Evolutionary conservation across 2,888 invertebrate species (phyloP).

Genomic region (Antitype chi): DNA sequence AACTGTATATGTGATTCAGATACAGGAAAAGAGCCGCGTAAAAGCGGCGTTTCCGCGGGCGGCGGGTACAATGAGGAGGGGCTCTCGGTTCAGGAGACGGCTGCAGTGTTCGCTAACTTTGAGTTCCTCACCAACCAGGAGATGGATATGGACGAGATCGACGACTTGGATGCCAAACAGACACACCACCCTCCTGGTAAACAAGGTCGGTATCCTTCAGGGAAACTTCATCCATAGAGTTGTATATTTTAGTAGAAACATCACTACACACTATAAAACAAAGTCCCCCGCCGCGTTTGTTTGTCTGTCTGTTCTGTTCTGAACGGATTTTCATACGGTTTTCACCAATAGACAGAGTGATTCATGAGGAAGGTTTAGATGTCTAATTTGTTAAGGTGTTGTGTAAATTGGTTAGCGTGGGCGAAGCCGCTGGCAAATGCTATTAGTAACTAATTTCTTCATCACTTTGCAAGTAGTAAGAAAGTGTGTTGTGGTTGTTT

Average conservation of each 20-base stretch:
- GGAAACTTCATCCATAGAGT: constrained; percentile 6
- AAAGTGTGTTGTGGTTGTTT: no score
- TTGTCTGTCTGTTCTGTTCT: no score
- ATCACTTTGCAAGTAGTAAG: background rate
- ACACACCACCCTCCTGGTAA: constrained; percentile 84
- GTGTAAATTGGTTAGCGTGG: no score
- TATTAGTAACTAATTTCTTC: background rate
- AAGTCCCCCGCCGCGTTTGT: no score
- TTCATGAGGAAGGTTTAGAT: no score
- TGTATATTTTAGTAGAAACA: background rate
- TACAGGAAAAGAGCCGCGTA: constrained; percentile 79
- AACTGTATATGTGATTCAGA: constrained; percentile 36
- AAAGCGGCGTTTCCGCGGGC: constrained; percentile 78
- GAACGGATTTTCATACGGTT: no score
- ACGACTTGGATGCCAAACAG: constrained; percentile 93
- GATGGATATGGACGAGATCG: constrained; percentile 97
- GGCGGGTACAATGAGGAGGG: constrained; percentile 86
- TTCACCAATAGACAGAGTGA: no score
- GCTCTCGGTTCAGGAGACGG: constrained; percentile 92
- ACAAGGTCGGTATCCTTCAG: constrained; percentile 75
- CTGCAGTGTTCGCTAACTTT: constrained; percentile 98
- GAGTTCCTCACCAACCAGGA: constrained; percentile 97
- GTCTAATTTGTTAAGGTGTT: no score
- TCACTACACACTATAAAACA: no score
- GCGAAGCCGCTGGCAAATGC: no score